phyloP scores from a whole-genome alignment of 2,797 vertebrate genomes.

The Acanthornis magna region DNA sequence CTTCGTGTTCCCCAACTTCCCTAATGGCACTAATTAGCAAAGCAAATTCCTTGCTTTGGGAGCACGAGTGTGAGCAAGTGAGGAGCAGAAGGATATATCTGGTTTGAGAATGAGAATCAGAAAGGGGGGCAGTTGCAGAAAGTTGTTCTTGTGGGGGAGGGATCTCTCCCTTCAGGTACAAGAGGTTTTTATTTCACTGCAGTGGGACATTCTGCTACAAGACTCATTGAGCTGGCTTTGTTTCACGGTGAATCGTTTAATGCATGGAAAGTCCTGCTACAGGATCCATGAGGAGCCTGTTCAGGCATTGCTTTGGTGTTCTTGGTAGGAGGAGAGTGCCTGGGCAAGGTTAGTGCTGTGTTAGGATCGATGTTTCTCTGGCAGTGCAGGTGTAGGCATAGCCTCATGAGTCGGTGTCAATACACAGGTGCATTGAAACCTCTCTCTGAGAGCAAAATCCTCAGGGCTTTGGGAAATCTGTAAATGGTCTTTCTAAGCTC shows the following conservation, averaged over 20 bases:
- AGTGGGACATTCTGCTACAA: not conserved
- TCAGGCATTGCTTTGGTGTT: not conserved
- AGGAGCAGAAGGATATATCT: not conserved
- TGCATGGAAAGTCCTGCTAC: not conserved
- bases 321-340: accelerated
- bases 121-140: not conserved
- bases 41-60: conserved; percentile 42
- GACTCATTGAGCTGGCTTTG: not conserved
- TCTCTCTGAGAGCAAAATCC: not conserved
- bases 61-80: not conserved
- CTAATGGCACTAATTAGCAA: conserved; percentile 51
- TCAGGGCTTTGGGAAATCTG: not conserved
- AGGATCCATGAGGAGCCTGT: not conserved
- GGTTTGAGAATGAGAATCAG: not conserved
- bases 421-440: accelerated
- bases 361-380: accelerated
- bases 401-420: accelerated
- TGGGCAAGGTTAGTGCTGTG: not conserved
- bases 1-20: conserved; percentile 32
- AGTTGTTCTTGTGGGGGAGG: not conserved
- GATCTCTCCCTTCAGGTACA: not conserved
- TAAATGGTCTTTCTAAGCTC: not conserved
- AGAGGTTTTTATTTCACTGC: not conserved
- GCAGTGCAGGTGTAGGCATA: too few species aligned
- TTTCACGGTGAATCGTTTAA: not conserved